Evolutionary conservation across 2,113 vertebrate genomes (phyloP).

Genomic region (Mustela nigripes): DNA sequence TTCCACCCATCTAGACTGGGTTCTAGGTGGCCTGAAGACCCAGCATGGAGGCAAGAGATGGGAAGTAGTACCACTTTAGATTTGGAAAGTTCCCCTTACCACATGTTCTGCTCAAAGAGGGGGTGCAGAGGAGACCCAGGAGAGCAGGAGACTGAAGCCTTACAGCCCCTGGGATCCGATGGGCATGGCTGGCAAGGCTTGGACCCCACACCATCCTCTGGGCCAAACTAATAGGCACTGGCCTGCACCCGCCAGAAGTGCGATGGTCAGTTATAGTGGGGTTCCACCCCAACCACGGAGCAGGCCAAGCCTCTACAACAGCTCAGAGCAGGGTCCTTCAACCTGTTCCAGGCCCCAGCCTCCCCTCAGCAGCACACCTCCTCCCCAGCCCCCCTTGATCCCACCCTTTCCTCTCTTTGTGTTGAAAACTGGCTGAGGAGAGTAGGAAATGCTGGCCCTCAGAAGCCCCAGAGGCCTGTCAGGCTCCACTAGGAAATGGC

Average conservation of each 20-base stretch:
- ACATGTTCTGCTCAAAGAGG: background rate
- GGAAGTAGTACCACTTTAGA: background rate
- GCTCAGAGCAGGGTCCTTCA: background rate
- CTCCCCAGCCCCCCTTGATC: background rate
- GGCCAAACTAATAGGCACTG: background rate
- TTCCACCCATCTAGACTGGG: background rate
- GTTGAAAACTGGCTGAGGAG: constrained; percentile 50
- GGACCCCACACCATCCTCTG: fast-evolving
- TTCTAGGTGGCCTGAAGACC: background rate
- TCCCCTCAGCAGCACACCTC: background rate
- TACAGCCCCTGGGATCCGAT: fast-evolving
- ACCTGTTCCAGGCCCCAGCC: background rate
- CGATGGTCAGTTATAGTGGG: no score
- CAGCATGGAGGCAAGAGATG: background rate
- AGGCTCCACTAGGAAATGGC: background rate
- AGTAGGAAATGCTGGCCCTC: constrained; percentile 16
- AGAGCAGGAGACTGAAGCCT: background rate
- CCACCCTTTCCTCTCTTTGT: constrained; percentile 82
- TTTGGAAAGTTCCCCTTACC: background rate
- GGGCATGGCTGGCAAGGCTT: background rate
- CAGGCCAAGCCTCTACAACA: background rate
- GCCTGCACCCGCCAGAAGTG: background rate
- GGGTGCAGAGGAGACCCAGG: background rate
- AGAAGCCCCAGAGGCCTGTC: background rate
- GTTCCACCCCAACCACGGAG: background rate